Percentiles rank a stretch among this genome's conserved stretches.
Conservation (phyloP, 2,888 invertebrate genomes). For the Cremastinae sp. region DNA sequence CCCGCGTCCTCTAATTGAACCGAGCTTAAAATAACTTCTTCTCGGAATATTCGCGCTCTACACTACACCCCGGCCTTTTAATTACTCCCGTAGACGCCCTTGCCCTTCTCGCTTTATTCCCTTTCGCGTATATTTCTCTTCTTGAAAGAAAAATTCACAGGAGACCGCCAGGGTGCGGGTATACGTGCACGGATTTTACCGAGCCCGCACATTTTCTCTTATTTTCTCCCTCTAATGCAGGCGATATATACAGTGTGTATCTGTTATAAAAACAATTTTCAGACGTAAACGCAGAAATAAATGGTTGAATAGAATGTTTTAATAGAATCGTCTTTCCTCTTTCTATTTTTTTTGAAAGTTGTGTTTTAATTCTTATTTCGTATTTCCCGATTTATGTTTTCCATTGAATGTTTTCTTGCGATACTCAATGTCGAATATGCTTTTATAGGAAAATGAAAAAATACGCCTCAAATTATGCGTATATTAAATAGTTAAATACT, state of each 20-base stretch:
- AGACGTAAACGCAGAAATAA: not conserved
- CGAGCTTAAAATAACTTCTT: constrained; percentile 76
- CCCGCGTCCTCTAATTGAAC: constrained; percentile 74
- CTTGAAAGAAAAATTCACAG: not conserved
- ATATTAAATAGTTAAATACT: too few species aligned
- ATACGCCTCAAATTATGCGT: too few species aligned
- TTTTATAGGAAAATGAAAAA: too few species aligned
- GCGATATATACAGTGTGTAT: too few species aligned
- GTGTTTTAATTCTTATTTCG: constrained; percentile 1
- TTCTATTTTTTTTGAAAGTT: not conserved
- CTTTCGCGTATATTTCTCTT: constrained; percentile 16
- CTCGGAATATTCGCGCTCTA: constrained; percentile 62
- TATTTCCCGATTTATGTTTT: too few species aligned
- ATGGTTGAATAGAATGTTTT: constrained; percentile 43
- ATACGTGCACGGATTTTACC: not conserved
- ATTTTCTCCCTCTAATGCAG: too few species aligned
- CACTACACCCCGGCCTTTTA: constrained; percentile 69
- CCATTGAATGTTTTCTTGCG: too few species aligned
- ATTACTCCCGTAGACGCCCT: constrained; percentile 74
- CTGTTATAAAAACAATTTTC: too few species aligned
- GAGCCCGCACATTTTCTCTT: too few species aligned
- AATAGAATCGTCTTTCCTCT: not conserved
- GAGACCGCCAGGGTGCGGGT: not conserved
- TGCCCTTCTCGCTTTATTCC: constrained; percentile 12
- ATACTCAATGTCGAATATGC: too few species aligned